Conservation (phyloP, 2,888 invertebrate species). For the Cyrtodaria siliqua region DNA sequence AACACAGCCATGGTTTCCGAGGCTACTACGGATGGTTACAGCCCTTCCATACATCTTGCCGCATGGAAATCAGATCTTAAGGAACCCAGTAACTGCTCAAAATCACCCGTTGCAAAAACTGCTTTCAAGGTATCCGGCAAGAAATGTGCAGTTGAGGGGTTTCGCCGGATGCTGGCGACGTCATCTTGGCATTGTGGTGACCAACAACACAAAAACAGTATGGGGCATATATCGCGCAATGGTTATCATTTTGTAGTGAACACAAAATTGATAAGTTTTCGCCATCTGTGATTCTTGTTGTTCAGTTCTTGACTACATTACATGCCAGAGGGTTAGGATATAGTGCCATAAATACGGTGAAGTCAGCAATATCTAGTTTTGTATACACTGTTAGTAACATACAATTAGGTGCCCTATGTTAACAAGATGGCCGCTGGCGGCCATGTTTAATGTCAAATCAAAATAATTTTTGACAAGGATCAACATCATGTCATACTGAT, state of each 20-base stretch:
- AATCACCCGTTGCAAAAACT: conserved; percentile 7
- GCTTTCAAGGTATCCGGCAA: too few relatives aligned
- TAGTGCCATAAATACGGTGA: conserved; percentile 9
- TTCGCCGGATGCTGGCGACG: neutral
- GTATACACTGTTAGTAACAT: neutral
- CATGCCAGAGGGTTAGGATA: conserved; percentile 10
- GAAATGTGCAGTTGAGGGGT: too few relatives aligned
- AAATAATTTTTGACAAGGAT: too few relatives aligned
- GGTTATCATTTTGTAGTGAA: too few relatives aligned
- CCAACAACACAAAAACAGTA: neutral
- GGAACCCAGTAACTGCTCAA: too few relatives aligned
- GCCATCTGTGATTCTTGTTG: conserved; percentile 9
- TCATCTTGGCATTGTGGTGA: neutral
- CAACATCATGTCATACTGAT: too few relatives aligned
- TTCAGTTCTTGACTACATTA: conserved; percentile 4
- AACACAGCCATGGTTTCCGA: too few relatives aligned
- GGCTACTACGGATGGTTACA: too few relatives aligned
- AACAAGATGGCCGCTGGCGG: too few relatives aligned
- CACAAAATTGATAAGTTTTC: conserved; percentile 2
- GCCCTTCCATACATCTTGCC: conserved; percentile 12
- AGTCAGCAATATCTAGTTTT: conserved; percentile 5
- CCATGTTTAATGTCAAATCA: too few relatives aligned
- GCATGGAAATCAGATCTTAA: too few relatives aligned
- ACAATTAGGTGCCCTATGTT: neutral
- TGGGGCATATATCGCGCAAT: neutral